Base-by-base conservation (phyloP, 2,113 vertebrate species). In the Ictalurus punctatus region DNA sequence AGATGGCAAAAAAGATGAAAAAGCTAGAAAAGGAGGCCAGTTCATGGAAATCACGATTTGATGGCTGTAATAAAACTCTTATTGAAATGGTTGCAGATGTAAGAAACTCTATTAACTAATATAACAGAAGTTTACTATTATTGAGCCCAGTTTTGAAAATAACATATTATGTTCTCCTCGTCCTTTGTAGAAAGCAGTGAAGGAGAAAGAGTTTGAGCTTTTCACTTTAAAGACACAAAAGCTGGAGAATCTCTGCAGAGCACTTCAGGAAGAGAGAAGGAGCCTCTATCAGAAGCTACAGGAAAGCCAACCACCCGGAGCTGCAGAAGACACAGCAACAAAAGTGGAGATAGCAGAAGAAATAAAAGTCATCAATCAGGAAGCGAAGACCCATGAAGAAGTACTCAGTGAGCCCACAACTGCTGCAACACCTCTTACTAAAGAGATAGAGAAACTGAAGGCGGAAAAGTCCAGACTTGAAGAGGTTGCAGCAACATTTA, bases 1-100 rank as follows among this genome's bases (percentile, higher is more conserved):
- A 99, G 98, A 99, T 99, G 96, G 96, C 97, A 25, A 99, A 99
- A 95, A 99, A 97, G 95, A 99, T 99, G 96, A 99, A 96, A 92
- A 99, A 98, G 92, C 84, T 99, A 92, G 98, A 99, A 90, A 99
- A 99, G 88, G 98, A 99, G 91, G 97, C 97, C 23, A 96, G 96
- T 91, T 96, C 96, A 0, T 99, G 98, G 98, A 99, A 98, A 95
- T 94, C 95, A 83, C 97, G 98, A 73, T 99, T 99, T 95, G 98
- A 99, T 90, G 96, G 95, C 92, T 99, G 98, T 90, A 99, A 99
- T 95, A 98, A 96, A 95, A 96, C 96, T 0, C 96, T 99, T 34
- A 3, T 99, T 88, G 98, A 99, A 90, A 99, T 99, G 98, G 98
- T 98, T 87, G 95, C 98, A 93, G 98, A 99, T 95, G 98, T 99